Conservation (phyloP, 2,888 invertebrate species). For the Xanthorhoe designata region DNA sequence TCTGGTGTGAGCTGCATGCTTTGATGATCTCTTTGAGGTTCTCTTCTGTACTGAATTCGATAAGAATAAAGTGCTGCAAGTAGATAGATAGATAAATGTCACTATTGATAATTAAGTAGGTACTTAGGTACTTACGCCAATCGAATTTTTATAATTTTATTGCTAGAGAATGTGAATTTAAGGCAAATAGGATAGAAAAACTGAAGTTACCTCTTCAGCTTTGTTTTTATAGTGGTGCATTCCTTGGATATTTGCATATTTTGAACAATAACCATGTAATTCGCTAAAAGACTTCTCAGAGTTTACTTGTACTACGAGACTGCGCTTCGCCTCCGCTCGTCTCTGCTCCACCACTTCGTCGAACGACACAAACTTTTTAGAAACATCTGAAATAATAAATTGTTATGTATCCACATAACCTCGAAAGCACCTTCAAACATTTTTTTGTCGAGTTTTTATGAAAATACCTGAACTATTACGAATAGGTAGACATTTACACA, state of each 20-base stretch:
- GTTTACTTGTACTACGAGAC: constrained; percentile 91
- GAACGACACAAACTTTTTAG: constrained; percentile 75
- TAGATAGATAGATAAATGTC: background rate
- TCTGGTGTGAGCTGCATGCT: constrained; percentile 84
- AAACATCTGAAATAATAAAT: constrained; percentile 60
- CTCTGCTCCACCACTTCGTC: constrained; percentile 86
- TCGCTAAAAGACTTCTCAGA: constrained; percentile 89
- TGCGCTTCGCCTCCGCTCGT: constrained; percentile 88
- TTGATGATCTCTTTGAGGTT: constrained; percentile 84
- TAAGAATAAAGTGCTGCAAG: constrained; percentile 89
- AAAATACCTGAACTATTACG: constrained; percentile 69
- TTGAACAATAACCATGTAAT: constrained; percentile 88
- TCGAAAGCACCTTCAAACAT: constrained; percentile 57
- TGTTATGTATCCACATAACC: constrained; percentile 62
- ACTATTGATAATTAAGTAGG: no score
- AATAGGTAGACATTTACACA: constrained; percentile 62
- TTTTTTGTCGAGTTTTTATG: constrained; percentile 20
- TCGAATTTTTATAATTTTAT: no score
- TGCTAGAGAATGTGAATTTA: no score
- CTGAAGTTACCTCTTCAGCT: constrained; percentile 71
- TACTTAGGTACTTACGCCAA: no score
- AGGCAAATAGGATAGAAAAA: background rate
- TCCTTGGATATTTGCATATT: constrained; percentile 87
- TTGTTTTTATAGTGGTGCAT: constrained; percentile 88
- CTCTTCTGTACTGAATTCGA: constrained; percentile 88